Conservation (phyloP, 2,888 invertebrate species). For the Graphium colonna region DNA sequence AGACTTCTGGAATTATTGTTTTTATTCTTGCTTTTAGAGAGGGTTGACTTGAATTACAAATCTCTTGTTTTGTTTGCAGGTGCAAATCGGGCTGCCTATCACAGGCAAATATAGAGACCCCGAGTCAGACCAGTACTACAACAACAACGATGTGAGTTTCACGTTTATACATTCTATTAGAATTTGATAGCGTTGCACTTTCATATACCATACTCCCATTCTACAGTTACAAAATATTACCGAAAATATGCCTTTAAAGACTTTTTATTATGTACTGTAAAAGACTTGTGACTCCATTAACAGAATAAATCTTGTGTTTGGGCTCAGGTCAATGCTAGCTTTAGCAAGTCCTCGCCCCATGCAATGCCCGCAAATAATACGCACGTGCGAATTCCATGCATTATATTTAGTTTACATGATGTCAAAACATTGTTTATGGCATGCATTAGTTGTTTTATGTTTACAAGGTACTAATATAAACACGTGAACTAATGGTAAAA, state of each 20-base stretch:
- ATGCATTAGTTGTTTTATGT: too few relatives aligned
- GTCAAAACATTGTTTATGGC: too few relatives aligned
- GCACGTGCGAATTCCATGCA: constrained; percentile 6
- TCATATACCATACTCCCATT: not conserved
- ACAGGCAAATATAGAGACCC: constrained; percentile 94
- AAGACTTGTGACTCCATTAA: too few relatives aligned
- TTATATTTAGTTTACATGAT: constrained; percentile 1
- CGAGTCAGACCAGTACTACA: constrained; percentile 94
- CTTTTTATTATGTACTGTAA: too few relatives aligned
- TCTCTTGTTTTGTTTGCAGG: constrained; percentile 53
- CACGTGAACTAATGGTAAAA: too few relatives aligned
- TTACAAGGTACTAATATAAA: too few relatives aligned
- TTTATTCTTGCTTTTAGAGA: not conserved
- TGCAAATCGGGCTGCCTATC: constrained; percentile 92
- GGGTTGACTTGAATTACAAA: not conserved
- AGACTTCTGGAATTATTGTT: too few relatives aligned
- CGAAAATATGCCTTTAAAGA: too few relatives aligned
- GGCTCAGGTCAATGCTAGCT: not conserved
- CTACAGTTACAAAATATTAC: too few relatives aligned
- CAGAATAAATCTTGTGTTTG: not conserved
- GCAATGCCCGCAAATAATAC: not conserved
- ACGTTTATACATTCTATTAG: too few relatives aligned
- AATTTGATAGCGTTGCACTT: not conserved
- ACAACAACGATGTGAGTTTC: constrained; percentile 89
- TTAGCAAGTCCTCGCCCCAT: not conserved